These are phyloP conservation scores for Eubasilissa regina DNA, from an alignment of 1,140 invertebrate species.

Conservation along the genomic window DNA sequence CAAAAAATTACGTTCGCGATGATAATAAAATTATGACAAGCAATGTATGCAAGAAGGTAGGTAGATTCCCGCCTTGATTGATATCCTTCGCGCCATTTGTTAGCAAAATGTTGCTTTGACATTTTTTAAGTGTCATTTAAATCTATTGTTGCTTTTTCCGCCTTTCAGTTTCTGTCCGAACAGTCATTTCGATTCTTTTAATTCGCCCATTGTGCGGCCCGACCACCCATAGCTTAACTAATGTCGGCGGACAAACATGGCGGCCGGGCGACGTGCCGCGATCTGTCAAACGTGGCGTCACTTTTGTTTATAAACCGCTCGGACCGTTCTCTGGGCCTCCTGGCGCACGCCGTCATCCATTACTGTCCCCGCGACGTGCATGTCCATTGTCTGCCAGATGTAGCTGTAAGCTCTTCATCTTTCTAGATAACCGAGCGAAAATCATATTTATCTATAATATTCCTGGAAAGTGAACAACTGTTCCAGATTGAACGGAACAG, in stretches of 20 bases:
- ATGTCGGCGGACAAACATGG: constrained; percentile 35
- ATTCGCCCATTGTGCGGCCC: constrained; percentile 27
- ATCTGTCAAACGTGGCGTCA: constrained; percentile 44
- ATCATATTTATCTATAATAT: constrained; percentile 35
- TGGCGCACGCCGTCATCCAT: constrained; percentile 17
- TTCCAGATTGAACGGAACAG: too few relatives aligned
- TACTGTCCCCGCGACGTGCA: background rate
- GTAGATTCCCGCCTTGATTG: too few relatives aligned
- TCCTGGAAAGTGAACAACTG: too few relatives aligned
- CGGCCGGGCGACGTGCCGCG: constrained; percentile 36
- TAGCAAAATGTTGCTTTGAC: constrained; percentile 27
- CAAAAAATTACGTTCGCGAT: too few relatives aligned
- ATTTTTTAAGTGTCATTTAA: constrained; percentile 25
- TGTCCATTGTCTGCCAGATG: background rate
- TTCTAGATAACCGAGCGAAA: constrained; percentile 7
- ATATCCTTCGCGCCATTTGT: background rate
- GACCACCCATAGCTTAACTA: constrained; percentile 48
- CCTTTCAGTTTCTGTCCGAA: constrained; percentile 27
- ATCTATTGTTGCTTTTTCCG: constrained; percentile 40
- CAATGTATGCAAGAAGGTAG: too few relatives aligned
- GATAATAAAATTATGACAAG: too few relatives aligned
- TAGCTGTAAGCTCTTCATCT: background rate
- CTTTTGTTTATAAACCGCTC: constrained; percentile 46
- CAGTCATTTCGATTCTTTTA: constrained; percentile 28
- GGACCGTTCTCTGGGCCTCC: background rate